A percentile compares a stretch with the other conserved stretches of the same genome.
These are phyloP conservation scores for Mimachlamys varia DNA, from an alignment of 2,888 invertebrate genomes.

Conservation along the genomic window DNA sequence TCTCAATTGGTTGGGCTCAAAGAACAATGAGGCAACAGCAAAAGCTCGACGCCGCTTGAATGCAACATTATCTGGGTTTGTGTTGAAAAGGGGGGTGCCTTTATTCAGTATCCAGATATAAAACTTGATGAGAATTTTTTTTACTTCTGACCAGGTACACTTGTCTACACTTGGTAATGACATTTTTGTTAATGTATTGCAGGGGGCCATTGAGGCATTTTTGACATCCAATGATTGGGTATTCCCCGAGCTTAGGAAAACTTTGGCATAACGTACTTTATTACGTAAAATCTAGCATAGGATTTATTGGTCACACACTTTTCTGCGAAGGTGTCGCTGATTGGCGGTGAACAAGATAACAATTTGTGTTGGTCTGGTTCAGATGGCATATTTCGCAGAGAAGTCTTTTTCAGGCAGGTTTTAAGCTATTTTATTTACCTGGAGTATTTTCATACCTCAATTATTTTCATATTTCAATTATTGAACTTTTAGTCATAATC, in stretches of 20 bases:
- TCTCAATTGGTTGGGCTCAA: not conserved
- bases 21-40: not conserved
- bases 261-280: no score
- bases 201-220: conserved; percentile 20
- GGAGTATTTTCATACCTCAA: not conserved
- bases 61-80: not conserved
- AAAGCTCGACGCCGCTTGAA: not conserved
- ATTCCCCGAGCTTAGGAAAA: not conserved
- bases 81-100: not conserved
- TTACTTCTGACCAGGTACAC: not conserved
- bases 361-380: not conserved
- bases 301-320: not conserved
- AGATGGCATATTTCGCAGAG: not conserved
- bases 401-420: not conserved
- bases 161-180: not conserved
- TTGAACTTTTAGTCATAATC: no score
- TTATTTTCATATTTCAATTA: no score
- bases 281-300: no score
- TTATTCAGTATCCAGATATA: conserved; percentile 17
- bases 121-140: not conserved
- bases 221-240: not conserved
- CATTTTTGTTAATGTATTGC: conserved; percentile 29
- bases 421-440: not conserved
- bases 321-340: not conserved
- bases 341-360: not conserved